These are phyloP conservation scores for Takifugu ocellatus DNA, from an alignment of 2,797 vertebrate species.

Conservation along the genomic window DNA sequence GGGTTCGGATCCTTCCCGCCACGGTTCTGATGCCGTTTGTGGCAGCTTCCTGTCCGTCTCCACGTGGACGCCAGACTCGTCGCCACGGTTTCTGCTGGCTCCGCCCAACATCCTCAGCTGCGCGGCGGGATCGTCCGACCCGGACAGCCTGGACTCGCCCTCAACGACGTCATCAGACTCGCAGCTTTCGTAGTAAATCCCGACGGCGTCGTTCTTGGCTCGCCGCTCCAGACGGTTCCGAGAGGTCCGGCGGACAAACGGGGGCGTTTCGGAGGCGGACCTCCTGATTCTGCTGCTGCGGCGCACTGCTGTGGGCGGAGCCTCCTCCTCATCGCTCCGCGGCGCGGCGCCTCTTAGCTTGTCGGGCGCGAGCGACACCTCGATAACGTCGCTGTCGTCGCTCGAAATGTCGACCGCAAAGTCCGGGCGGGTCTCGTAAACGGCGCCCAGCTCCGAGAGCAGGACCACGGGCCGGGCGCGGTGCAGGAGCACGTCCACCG, in stretches of 20 bases:
- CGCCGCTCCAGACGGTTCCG: constrained; percentile 46
- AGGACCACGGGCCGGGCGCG: constrained; percentile 62
- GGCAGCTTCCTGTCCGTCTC: constrained; percentile 1
- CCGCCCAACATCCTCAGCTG: background rate
- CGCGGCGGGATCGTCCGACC: constrained; percentile 24
- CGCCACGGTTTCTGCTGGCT: constrained; percentile 11
- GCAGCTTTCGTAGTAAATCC: constrained; percentile 57
- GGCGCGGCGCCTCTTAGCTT: constrained; percentile 17
- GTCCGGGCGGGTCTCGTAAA: constrained; percentile 24
- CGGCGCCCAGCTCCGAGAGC: constrained; percentile 52
- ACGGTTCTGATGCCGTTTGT: constrained; percentile 1
- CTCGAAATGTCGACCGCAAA: constrained; percentile 55
- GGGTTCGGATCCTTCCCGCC: background rate
- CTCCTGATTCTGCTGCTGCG: constrained; percentile 46
- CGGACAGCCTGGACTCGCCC: constrained; percentile 32
- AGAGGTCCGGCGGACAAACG: background rate
- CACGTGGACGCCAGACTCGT: background rate
- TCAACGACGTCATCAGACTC: constrained; percentile 57
- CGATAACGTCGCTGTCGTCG: constrained; percentile 72
- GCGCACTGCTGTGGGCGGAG: constrained; percentile 3
- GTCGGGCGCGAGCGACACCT: constrained; percentile 51
- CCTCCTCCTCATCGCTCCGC: constrained; percentile 12
- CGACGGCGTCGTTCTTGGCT: constrained; percentile 45
- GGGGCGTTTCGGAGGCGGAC: background rate
- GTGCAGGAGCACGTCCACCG: constrained; percentile 55